These are phyloP conservation scores for Sebastes oblongus DNA, from an alignment of 2,797 vertebrate genomes.

Conservation along the genomic window DNA sequence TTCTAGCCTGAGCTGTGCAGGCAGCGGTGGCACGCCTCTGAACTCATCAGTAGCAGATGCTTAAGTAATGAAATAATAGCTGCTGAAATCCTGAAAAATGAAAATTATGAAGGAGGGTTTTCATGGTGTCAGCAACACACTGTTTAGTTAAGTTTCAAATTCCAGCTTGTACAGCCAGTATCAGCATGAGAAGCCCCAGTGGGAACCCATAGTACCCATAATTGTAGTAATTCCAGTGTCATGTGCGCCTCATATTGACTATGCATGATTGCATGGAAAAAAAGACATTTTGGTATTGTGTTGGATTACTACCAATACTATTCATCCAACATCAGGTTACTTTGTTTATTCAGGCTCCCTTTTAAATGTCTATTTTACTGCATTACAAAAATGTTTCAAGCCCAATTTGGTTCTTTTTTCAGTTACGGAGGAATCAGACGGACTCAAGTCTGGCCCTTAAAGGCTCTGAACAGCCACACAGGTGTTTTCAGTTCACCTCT, in stretches of 20 bases:
- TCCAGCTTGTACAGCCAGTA: conserved; percentile 32
- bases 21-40: background rate
- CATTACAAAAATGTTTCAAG: background rate
- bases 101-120: background rate
- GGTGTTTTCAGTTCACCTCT: background rate
- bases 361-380: background rate
- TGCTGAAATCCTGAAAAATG: conserved; percentile 11
- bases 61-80: conserved; percentile 6
- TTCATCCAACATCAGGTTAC: background rate
- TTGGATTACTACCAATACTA: background rate
- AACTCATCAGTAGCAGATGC: conserved; percentile 19
- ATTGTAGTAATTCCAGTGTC: conserved; percentile 48
- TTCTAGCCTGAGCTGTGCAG: background rate
- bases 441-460: background rate
- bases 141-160: conserved; percentile 12
- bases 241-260: conserved; percentile 16
- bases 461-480: background rate
- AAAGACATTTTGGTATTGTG: background rate
- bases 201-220: conserved; percentile 34
- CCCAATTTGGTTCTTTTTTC: background rate
- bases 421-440: background rate
- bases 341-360: background rate
- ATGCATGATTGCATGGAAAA: conserved; percentile 5
- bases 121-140: conserved; percentile 2
- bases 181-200: conserved; percentile 18